phyloP scores from a whole-genome alignment of 2,113 vertebrate genomes.

The Micronisus gabar region DNA sequence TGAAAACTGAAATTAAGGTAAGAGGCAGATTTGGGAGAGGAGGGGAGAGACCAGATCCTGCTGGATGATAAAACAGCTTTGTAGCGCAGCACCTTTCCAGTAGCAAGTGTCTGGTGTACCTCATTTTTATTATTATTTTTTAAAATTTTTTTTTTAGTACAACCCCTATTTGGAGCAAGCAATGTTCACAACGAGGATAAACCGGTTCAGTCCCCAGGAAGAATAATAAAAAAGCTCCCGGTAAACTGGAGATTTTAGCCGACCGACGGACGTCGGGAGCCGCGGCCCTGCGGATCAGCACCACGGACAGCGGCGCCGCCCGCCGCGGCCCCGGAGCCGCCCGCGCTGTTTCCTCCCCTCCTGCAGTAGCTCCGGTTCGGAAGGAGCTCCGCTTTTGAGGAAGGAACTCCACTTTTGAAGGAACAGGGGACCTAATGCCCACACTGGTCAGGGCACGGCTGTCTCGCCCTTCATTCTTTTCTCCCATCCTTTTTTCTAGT shows the following conservation, averaged over 20 bases:
- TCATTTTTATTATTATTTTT: too few species aligned
- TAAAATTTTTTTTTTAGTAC: neutral
- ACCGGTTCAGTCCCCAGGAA: neutral
- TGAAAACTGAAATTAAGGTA: neutral
- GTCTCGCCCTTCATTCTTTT: neutral
- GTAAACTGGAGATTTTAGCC: rapidly evolving
- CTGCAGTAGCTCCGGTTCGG: too few species aligned
- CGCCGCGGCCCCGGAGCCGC: too few species aligned
- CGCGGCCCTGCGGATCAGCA: slow-evolving; percentile 32
- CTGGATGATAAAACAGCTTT: neutral
- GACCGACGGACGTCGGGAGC: rapidly evolving
- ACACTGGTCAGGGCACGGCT: neutral
- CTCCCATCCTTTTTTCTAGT: neutral
- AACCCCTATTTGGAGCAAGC: neutral
- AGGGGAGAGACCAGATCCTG: neutral
- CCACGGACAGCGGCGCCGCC: slow-evolving; percentile 65
- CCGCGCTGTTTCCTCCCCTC: too few species aligned
- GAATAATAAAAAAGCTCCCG: rapidly evolving
- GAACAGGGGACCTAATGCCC: neutral
- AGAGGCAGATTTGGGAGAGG: neutral
- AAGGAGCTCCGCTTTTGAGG: neutral
- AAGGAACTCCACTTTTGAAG: rapidly evolving
- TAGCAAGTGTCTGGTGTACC: neutral
- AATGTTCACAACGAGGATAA: neutral
- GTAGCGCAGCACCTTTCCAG: neutral